A percentile compares a stretch with the other conserved stretches of the same genome.
Evolutionary conservation across 2,797 vertebrate genomes (phyloP).

Genomic region (Eleutherodactylus coqui): DNA sequence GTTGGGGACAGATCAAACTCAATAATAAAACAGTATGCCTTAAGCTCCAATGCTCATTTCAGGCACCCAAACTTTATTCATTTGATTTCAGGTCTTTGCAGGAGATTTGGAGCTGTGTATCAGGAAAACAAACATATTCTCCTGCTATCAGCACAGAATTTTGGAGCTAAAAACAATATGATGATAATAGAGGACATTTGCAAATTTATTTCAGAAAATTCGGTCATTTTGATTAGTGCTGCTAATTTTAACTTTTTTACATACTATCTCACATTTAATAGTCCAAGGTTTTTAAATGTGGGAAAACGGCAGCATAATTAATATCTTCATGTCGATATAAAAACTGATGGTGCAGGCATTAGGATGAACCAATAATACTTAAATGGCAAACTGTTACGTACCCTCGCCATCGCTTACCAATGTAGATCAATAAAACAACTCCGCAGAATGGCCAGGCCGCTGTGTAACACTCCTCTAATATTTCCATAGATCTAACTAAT

Average conservation of each 20-base stretch:
- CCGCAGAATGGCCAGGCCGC: background rate
- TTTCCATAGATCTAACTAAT: constrained; percentile 64
- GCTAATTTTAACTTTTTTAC: background rate
- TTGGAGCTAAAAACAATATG: too few species aligned
- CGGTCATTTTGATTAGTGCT: background rate
- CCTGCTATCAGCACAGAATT: too few species aligned
- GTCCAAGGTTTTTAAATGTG: background rate
- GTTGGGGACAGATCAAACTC: too few species aligned
- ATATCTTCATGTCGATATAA: background rate
- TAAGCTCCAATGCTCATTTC: too few species aligned
- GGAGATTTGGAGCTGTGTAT: too few species aligned
- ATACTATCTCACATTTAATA: background rate
- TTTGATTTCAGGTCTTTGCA: too few species aligned
- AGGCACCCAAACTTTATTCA: too few species aligned
- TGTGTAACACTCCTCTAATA: constrained; percentile 28
- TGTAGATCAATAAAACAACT: constrained; percentile 25
- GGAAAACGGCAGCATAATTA: background rate
- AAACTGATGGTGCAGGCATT: background rate
- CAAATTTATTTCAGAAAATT: too few species aligned
- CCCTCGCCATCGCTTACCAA: background rate
- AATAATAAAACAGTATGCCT: too few species aligned
- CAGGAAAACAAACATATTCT: too few species aligned
- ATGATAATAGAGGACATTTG: too few species aligned
- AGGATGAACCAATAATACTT: background rate
- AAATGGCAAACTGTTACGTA: background rate